Conservation (phyloP, 2,113 vertebrate genomes). For the Dasyprocta punctata region DNA sequence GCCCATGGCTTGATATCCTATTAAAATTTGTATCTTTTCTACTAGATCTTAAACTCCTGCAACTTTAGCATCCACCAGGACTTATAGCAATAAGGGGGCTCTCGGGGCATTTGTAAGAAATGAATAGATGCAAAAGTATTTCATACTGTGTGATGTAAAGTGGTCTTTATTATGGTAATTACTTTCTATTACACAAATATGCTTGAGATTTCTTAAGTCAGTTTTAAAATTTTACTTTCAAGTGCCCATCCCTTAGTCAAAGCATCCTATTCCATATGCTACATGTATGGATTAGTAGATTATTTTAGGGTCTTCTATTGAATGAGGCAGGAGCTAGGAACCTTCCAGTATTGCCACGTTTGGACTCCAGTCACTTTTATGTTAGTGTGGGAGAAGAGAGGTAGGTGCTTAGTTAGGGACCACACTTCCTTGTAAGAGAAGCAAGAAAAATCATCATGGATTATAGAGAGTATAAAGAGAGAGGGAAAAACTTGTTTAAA, state of each 20-base stretch:
- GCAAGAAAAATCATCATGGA: neutral
- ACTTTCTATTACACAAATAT: neutral
- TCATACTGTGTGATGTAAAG: neutral
- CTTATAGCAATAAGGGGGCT: neutral
- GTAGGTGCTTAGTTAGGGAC: neutral
- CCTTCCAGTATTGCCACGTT: too few species aligned
- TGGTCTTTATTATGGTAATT: neutral
- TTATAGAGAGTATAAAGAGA: neutral
- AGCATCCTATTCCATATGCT: neutral
- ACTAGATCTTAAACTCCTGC: neutral
- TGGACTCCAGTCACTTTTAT: neutral
- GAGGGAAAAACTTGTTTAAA: neutral
- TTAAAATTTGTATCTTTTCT: slow-evolving; percentile 15
- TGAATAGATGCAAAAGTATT: neutral
- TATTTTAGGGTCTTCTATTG: neutral
- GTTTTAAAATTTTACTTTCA: neutral
- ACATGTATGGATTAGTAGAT: neutral
- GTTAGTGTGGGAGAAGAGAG: neutral
- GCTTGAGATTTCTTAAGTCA: neutral
- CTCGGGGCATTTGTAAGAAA: neutral
- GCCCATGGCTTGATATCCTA: neutral
- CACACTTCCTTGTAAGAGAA: neutral
- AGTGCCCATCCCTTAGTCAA: neutral
- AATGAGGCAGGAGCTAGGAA: neutral
- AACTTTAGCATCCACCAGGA: neutral